Evolutionary conservation across 2,113 vertebrate species (phyloP).

Genomic region (Gasterosteus aculeatus): DNA sequence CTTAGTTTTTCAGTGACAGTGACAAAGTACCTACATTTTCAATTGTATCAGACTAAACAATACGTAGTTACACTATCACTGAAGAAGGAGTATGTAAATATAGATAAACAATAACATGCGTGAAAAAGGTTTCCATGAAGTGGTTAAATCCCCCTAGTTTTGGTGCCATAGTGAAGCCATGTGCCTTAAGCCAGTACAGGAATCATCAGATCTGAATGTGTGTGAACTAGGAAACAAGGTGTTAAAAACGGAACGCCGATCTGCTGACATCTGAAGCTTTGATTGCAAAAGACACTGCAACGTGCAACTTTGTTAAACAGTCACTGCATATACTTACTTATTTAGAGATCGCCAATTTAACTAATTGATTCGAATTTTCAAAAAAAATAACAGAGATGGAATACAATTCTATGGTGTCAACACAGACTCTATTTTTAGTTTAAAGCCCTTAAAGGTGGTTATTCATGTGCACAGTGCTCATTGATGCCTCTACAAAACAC

Average conservation of each 20-base stretch:
- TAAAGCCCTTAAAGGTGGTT: constrained; percentile 4
- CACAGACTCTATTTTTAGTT: constrained; percentile 1
- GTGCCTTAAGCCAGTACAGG: background rate
- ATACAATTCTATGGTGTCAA: background rate
- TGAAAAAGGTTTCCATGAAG: background rate
- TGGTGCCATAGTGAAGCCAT: background rate
- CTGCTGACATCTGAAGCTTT: background rate
- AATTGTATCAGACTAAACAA: background rate
- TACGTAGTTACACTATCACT: background rate
- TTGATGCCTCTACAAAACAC: constrained; percentile 34
- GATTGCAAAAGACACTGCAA: background rate
- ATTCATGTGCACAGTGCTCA: constrained; percentile 40
- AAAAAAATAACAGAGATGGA: background rate
- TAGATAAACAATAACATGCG: background rate
- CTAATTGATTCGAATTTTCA: background rate
- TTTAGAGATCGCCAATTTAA: background rate
- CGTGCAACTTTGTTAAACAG: background rate
- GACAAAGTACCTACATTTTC: background rate
- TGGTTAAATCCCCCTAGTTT: background rate
- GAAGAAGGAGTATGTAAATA: background rate
- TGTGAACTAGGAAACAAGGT: background rate
- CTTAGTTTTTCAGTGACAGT: background rate
- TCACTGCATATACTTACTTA: background rate
- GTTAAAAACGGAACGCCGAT: background rate
- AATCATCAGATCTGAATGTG: background rate